Evolutionary conservation across 2,797 vertebrate species (phyloP).

Genomic region (Melanotaenia maccullochi): DNA sequence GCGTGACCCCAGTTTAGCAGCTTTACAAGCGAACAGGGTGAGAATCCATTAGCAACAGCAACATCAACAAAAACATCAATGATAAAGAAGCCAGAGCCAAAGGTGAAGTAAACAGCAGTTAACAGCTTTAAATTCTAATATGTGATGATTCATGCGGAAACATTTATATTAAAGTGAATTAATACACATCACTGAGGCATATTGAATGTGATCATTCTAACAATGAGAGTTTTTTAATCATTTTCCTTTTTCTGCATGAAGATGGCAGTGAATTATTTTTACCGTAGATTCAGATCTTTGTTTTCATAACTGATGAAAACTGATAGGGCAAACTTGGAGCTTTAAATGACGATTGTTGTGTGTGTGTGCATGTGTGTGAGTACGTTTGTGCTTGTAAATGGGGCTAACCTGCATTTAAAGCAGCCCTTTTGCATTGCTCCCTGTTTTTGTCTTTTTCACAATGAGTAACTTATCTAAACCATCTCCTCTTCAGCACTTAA

Average conservation of each 20-base stretch:
- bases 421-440: conserved; percentile 64
- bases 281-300: conserved; percentile 51
- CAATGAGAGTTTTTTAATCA: conserved; percentile 10
- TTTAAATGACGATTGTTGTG: conserved; percentile 48
- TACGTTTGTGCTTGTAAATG: conserved; percentile 58
- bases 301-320: conserved; percentile 69
- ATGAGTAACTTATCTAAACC: conserved; percentile 84
- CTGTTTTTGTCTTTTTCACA: conserved; percentile 77
- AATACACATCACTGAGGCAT: background rate
- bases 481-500: conserved; percentile 71
- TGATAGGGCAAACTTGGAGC: conserved; percentile 38
- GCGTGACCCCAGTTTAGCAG: conserved; percentile 55
- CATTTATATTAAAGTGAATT: background rate
- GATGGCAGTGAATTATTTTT: conserved; percentile 49
- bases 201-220: background rate
- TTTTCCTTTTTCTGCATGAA: conserved; percentile 38
- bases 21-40: conserved; percentile 85
- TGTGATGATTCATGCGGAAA: background rate
- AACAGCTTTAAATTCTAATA: background rate
- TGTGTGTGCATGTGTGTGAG: conserved; percentile 37
- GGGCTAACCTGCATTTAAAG: conserved; percentile 73
- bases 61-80: conserved; percentile 47
- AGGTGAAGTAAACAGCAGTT: background rate
- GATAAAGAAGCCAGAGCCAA: background rate
- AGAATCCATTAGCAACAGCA: conserved; percentile 83